Conservation (phyloP, 2,797 vertebrate genomes). For the Chrosomus eos region DNA sequence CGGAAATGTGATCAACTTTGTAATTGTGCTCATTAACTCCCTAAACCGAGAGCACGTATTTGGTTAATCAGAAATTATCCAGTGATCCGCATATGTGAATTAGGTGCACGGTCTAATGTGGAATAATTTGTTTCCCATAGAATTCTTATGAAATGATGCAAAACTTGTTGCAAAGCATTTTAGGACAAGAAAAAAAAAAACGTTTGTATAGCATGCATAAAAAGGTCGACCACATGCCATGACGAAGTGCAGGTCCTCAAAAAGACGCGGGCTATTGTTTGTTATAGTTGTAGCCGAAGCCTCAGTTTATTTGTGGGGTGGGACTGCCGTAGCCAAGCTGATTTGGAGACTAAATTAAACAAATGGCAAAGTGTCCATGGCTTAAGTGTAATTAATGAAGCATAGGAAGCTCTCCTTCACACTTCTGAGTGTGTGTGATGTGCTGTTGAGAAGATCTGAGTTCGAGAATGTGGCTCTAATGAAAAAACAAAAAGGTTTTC, state of each 20-base stretch:
- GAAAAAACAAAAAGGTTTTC: neutral
- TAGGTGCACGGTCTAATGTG: neutral
- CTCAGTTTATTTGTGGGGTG: slow-evolving; percentile 40
- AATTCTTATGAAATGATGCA: neutral
- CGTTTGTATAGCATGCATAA: neutral
- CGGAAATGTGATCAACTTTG: slow-evolving; percentile 57
- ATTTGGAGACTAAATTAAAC: slow-evolving; percentile 50
- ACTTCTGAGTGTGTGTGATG: neutral
- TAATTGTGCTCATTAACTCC: slow-evolving; percentile 58
- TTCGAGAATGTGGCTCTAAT: neutral
- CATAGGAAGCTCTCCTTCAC: slow-evolving; percentile 44
- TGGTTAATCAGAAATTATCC: slow-evolving; percentile 4
- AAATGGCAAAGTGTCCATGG: slow-evolving; percentile 58
- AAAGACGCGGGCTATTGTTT: slow-evolving; percentile 34
- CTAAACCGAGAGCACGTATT: slow-evolving; percentile 35
- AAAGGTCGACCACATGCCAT: neutral
- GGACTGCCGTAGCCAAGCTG: slow-evolving; percentile 13
- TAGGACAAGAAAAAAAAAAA: neutral
- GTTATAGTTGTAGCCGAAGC: neutral
- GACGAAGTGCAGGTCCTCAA: slow-evolving; percentile 23
- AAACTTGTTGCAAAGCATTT: slow-evolving; percentile 4
- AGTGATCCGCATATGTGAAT: slow-evolving; percentile 24
- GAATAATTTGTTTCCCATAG: neutral
- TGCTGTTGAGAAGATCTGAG: neutral
- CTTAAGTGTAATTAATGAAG: slow-evolving; percentile 62